Evolutionary conservation across 2,888 invertebrate species (phyloP), one percentile per base, ranked within the genome.

Genomic region (Imbricaverruca yamaguchii): DNA sequence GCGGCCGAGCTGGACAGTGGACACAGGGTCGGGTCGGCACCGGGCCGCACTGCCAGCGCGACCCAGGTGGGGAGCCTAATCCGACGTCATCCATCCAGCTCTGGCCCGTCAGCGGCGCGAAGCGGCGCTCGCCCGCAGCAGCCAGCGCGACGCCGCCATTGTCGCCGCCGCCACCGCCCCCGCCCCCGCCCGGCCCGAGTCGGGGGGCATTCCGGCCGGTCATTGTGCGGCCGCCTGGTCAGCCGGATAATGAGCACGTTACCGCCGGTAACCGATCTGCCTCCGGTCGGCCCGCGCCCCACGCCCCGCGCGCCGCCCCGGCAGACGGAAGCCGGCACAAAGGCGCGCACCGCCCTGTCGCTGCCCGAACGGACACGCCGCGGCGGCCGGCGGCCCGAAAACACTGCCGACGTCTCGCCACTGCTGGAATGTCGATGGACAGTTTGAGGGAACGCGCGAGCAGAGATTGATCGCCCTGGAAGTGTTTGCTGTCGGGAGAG

Each of bases 61-160:
- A 39, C 23, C 74, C 10, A 6, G 18, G 74, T 53, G 53, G 74
- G 74, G 74, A 53, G 74, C 55, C 74, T 53, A 69, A 69, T 53
- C 74, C 69, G 25, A 11, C 74, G 74, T 55, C 74, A 74, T 74
- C 74, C 74, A 74, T 74, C 74, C 55, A 55, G 55, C 39, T 39
- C 39, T 1, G 39, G 39, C 39, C 39, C 4, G 39, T 39, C 39
- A 39, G 39, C 39, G 39, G 39, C 39, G 39, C 39, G 39, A 39
- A 4, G 39, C 39, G 39, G 39, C 39, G 39, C 74, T 7, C 21
- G 55, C 8, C 69, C 3, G 15, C 69, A 13, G 74, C 53, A 74
- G 74, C 11, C 74, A 10, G 74, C 74, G 15, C 18, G 74, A 55
- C 74, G 74, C 74, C 74, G 18, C 55, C 9, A 8, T 18, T 39